Evolutionary conservation across 2,113 vertebrate genomes (phyloP), one percentile per base, ranked within the genome.

Genomic region (Urocolius indicus): DNA sequence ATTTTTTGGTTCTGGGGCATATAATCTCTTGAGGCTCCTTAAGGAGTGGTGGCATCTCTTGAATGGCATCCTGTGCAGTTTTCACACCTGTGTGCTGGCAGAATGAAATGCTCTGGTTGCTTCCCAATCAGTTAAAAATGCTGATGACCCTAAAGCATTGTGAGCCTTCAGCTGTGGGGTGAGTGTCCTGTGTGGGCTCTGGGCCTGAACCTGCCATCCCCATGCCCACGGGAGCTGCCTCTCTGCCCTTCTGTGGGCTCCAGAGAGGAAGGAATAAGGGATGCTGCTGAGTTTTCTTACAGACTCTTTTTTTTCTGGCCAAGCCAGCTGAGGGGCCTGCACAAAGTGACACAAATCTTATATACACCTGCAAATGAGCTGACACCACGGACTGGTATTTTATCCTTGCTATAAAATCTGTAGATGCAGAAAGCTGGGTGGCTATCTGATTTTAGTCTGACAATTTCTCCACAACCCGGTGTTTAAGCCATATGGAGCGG

Each of bases 381-480:
- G 82, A 72, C 93, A 69, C 72, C 27, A 29, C 13, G 46, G 87
- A 22, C 86, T 77, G 87, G 75, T 79, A 15, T 18, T 87, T 63
- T 55, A 19, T 91, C 74, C 57, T n/a, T 41, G 86, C 72, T 89
- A 16, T 8, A 24, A 23, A 45, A 74, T 48, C 74, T 65, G 86
- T 52, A 76, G 65, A 61, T 59, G 62, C 52, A 46, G 86, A 13
- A 49, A 73, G 87, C 67, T 46, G 52, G 26, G 51, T 55, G 41
- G 57, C 86, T 67, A 2, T 90, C 82, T 71, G 75, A 62, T 90
- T 61, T 61, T 91, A 67, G 95, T 96, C 93, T 92, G 75, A 93
- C 57, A 46, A 75, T 96, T 87, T 87, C 86, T 48, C 66, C 77
- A 77, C 88, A 65, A 71, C 58, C 38, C 89, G 0, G 10, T 34